phyloP scores from a whole-genome alignment of 30 jellyfish, hydroid and myxozoan genomes.

The Turritopsis rubra region DNA sequence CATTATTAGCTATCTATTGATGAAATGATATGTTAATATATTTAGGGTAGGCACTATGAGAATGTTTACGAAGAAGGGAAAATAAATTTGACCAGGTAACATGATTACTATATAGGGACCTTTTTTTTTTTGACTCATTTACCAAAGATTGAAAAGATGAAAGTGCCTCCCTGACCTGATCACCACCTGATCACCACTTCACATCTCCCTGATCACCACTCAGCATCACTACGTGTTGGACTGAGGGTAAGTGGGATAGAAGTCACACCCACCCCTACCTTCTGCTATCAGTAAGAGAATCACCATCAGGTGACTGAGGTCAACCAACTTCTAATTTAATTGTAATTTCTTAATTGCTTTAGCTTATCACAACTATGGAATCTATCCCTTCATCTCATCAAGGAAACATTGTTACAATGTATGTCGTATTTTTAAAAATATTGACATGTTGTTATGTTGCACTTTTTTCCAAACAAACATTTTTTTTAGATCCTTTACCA shows the following conservation, averaged over 20 bases:
- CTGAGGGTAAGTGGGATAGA: background rate
- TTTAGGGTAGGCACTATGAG: conserved; percentile 9
- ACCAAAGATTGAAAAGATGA: no score
- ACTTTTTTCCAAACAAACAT: background rate
- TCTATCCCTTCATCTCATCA: conserved; percentile 12
- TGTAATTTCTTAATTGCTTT: background rate
- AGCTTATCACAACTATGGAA: conserved; percentile 24
- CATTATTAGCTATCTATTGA: no score
- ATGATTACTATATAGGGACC: background rate
- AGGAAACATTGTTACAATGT: conserved; percentile 9
- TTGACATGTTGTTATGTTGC: background rate
- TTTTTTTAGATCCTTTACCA: conserved; percentile 20
- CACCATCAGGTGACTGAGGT: no score
- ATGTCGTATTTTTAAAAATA: background rate
- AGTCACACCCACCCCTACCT: no score
- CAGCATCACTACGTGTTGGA: background rate
- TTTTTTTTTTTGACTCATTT: background rate
- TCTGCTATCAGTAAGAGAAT: no score
- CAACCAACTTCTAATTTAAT: no score
- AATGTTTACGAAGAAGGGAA: conserved; percentile 23
- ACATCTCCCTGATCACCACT: background rate
- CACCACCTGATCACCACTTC: no score
- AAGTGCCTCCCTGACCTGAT: no score
- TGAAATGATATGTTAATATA: no score
- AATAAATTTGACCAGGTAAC: conserved; percentile 11